Evolutionary conservation across 1,140 invertebrate species (phyloP).

Genomic region (Eumaeus atala): DNA sequence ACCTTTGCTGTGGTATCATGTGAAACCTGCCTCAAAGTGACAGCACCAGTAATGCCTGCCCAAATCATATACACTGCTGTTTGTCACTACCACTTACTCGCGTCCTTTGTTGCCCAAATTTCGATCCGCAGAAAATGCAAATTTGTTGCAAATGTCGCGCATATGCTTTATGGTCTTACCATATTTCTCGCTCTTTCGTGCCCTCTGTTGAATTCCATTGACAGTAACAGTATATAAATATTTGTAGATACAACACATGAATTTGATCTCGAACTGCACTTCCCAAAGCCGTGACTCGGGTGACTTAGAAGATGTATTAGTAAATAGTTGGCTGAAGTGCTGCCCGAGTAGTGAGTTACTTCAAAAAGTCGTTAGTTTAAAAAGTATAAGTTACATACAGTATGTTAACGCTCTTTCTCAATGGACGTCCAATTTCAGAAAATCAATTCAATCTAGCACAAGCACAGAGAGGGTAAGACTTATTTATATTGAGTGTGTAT

Average conservation of each 20-base stretch:
- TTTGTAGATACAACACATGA: conserved; percentile 43
- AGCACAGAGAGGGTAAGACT: conserved; percentile 32
- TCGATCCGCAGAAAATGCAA: too few species aligned
- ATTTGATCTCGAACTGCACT: conserved; percentile 34
- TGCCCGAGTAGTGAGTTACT: conserved; percentile 30
- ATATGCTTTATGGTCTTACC: too few species aligned
- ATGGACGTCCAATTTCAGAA: conserved; percentile 30
- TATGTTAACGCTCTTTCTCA: conserved; percentile 36
- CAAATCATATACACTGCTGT: too few species aligned
- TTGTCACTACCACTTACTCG: too few species aligned
- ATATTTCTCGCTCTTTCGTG: too few species aligned
- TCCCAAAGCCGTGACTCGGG: conserved; percentile 19
- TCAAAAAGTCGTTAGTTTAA: conserved; percentile 17
- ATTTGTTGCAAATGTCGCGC: too few species aligned
- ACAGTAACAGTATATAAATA: background rate
- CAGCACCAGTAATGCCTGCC: too few species aligned
- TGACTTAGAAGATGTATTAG: conserved; percentile 28
- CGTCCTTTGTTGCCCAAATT: too few species aligned
- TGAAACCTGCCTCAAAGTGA: too few species aligned
- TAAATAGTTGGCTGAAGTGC: conserved; percentile 35
- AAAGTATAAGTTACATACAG: conserved; percentile 30
- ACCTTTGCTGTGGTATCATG: too few species aligned
- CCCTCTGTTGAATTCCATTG: too few species aligned
- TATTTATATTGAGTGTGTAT: too few species aligned
- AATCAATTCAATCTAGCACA: conserved; percentile 22